Evolutionary conservation across 2,797 vertebrate genomes (phyloP).

Genomic region (Protosalanx chinensis): DNA sequence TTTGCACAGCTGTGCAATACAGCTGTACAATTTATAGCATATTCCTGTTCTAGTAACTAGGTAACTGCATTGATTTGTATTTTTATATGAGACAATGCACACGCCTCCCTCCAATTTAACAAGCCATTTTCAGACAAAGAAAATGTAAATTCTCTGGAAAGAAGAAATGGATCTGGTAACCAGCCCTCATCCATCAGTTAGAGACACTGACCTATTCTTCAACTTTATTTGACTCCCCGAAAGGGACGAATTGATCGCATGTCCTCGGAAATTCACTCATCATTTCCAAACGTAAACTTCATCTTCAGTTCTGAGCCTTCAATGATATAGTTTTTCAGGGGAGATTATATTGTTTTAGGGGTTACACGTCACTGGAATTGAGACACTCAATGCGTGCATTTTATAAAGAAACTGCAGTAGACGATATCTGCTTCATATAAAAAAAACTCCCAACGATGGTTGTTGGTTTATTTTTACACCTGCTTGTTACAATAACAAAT

Average conservation of each 20-base stretch:
- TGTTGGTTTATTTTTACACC: background rate
- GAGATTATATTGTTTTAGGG: background rate
- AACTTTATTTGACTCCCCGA: background rate
- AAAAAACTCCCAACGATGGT: too few relatives aligned
- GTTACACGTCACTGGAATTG: background rate
- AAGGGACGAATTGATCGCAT: background rate
- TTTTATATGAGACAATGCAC: background rate
- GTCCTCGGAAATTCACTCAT: background rate
- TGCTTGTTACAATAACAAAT: too few relatives aligned
- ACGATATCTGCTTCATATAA: background rate
- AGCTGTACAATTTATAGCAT: too few relatives aligned
- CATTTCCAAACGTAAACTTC: constrained; percentile 17
- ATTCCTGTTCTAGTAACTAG: too few relatives aligned
- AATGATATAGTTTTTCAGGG: background rate
- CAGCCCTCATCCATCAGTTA: background rate
- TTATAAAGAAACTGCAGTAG: background rate
- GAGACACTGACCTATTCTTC: background rate
- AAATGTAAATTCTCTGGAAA: background rate
- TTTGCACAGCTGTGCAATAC: too few relatives aligned
- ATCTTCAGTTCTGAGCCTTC: constrained; percentile 1
- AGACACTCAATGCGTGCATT: background rate
- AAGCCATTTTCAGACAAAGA: background rate
- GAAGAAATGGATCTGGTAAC: background rate
- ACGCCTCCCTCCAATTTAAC: background rate
- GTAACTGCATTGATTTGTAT: background rate